phyloP scores from a whole-genome alignment of 2,113 vertebrate genomes.

The Engraulis encrasicolus region DNA sequence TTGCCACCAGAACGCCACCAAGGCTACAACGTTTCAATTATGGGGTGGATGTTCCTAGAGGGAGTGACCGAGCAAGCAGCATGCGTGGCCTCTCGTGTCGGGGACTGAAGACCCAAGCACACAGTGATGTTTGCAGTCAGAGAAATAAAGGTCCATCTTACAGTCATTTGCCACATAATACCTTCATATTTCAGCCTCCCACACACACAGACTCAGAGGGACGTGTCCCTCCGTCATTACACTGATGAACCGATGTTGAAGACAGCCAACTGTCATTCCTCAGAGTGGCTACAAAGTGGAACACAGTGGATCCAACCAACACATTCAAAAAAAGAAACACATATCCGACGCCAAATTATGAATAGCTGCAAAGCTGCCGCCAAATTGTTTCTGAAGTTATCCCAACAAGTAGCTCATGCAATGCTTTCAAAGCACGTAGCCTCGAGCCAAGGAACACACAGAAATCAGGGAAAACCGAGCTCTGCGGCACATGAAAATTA shows the following conservation, averaged over 20 bases:
- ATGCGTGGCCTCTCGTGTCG: slow-evolving; percentile 49
- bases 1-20: slow-evolving; percentile 20
- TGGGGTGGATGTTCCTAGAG: not conserved
- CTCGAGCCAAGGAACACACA: slow-evolving; percentile 25
- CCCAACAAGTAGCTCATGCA: slow-evolving; percentile 18
- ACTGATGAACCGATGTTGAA: slow-evolving; percentile 33
- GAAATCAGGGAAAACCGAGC: slow-evolving; percentile 25
- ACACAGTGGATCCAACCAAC: not conserved
- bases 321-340: slow-evolving; percentile 21
- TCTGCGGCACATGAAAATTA: not conserved
- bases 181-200: slow-evolving; percentile 55
- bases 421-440: not conserved
- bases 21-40: slow-evolving; percentile 67
- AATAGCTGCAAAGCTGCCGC: slow-evolving; percentile 36
- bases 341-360: slow-evolving; percentile 37
- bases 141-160: slow-evolving; percentile 15
- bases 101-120: slow-evolving; percentile 45
- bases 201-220: slow-evolving; percentile 14
- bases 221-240: slow-evolving; percentile 28
- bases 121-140: slow-evolving; percentile 56
- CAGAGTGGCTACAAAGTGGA: not conserved
- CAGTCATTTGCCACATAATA: slow-evolving; percentile 39
- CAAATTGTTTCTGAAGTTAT: slow-evolving; percentile 50
- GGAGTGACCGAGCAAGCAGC: slow-evolving; percentile 26
- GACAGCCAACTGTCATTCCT: not conserved